Percentiles rank a stretch among this genome's conserved stretches.
These are phyloP conservation scores for Harpagifer antarcticus DNA, from an alignment of 2,797 vertebrate genomes.

Conservation along the genomic window DNA sequence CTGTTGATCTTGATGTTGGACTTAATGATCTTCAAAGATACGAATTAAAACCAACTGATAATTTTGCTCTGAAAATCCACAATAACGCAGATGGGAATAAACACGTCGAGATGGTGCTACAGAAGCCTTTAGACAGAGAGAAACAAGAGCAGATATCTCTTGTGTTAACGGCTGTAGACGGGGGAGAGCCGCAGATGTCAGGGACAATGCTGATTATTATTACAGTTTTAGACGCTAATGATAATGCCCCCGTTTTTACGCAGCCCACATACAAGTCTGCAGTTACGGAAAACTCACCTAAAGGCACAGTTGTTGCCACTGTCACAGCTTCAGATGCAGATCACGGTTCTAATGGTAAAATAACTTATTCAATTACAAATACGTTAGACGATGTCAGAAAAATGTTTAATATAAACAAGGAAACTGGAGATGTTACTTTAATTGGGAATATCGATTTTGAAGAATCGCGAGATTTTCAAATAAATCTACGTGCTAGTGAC, in stretches of 20 bases:
- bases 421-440: conserved; percentile 38
- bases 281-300: too few relatives aligned
- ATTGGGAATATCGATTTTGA: conserved; percentile 62
- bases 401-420: conserved; percentile 33
- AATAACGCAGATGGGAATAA: conserved; percentile 43
- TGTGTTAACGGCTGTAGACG: conserved; percentile 64
- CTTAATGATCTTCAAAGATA: background rate
- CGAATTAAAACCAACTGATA: conserved; percentile 18
- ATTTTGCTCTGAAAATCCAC: conserved; percentile 65
- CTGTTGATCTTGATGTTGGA: background rate
- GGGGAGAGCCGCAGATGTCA: conserved; percentile 71
- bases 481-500: conserved; percentile 73
- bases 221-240: conserved; percentile 34
- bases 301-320: too few relatives aligned
- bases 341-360: background rate
- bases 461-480: conserved; percentile 56
- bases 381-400: background rate
- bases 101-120: conserved; percentile 71
- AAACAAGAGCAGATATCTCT: conserved; percentile 61
- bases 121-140: conserved; percentile 74
- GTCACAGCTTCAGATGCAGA: background rate
- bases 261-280: too few relatives aligned
- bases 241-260: conserved; percentile 65
- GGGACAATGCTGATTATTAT: conserved; percentile 69
- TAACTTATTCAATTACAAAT: conserved; percentile 1